Evolutionary conservation across 2,888 invertebrate genomes (phyloP).

Genomic region (Ganaspis brasiliensis): DNA sequence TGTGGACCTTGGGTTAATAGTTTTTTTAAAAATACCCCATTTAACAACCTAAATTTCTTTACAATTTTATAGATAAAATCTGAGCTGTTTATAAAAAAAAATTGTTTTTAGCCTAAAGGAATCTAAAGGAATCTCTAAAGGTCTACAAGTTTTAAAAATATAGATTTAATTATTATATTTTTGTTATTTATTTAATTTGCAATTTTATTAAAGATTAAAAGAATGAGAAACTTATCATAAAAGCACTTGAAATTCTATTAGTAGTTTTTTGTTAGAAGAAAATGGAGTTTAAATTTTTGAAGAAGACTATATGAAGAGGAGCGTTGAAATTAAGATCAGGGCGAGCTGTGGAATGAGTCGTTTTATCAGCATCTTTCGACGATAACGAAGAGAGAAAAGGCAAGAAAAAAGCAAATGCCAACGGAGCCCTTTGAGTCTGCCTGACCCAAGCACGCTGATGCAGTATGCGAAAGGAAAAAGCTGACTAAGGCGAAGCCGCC

Average conservation of each 20-base stretch:
- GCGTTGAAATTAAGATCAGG: conserved; percentile 39
- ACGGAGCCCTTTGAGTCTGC: conserved; percentile 56
- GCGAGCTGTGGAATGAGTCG: conserved; percentile 28
- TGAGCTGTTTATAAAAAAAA: too few species aligned
- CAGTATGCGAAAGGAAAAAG: conserved; percentile 71
- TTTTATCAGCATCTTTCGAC: conserved; percentile 43
- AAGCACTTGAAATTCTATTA: too few species aligned
- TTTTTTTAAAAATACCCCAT: too few species aligned
- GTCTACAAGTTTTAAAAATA: too few species aligned
- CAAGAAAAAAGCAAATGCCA: conserved; percentile 62
- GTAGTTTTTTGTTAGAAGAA: conserved; percentile 3
- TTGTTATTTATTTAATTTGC: neutral
- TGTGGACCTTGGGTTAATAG: too few species aligned
- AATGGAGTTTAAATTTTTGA: conserved; percentile 6
- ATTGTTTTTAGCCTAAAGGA: too few species aligned
- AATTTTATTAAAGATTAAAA: too few species aligned
- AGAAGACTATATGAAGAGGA: conserved; percentile 23
- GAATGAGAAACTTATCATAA: neutral
- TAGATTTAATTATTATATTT: neutral
- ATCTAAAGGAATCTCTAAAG: too few species aligned
- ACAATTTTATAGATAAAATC: too few species aligned
- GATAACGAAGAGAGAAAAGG: conserved; percentile 59
- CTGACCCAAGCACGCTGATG: conserved; percentile 66
- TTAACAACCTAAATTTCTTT: too few species aligned
- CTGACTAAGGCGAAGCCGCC: conserved; percentile 74